A percentile compares a stretch with the other conserved stretches of the same genome.
Evolutionary conservation across 2,113 vertebrate genomes (phyloP).

Genomic region (Xiphophorus maculatus): DNA sequence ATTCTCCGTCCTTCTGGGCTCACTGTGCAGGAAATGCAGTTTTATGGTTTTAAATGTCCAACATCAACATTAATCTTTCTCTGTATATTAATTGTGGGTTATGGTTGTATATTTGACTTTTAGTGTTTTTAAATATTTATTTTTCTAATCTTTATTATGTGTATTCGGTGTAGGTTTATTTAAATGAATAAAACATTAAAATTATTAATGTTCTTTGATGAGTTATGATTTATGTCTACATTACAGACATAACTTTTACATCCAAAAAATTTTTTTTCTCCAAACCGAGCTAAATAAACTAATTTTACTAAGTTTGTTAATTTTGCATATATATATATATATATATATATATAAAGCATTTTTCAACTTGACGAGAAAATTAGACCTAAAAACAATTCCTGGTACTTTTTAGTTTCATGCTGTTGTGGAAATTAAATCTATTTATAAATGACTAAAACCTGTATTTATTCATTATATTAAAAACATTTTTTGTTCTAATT

Average conservation of each 20-base stretch:
- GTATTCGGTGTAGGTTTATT: slow-evolving; percentile 75
- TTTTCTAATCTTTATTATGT: slow-evolving; percentile 74
- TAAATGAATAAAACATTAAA: slow-evolving; percentile 68
- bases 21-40: slow-evolving; percentile 65
- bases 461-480: too few relatives aligned
- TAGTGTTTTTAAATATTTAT: slow-evolving; percentile 69
- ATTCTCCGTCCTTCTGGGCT: slow-evolving; percentile 22
- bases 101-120: slow-evolving; percentile 52
- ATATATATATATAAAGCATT: too few relatives aligned
- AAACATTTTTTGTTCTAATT: too few relatives aligned
- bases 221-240: neutral
- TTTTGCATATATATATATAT: too few relatives aligned
- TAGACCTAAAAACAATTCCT: too few relatives aligned
- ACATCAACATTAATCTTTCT: slow-evolving; percentile 42
- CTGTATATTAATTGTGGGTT: slow-evolving; percentile 27
- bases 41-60: slow-evolving; percentile 64
- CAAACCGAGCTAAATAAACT: too few relatives aligned
- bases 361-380: too few relatives aligned
- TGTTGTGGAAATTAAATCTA: too few relatives aligned
- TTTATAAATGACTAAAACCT: too few relatives aligned
- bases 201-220: neutral
- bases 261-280: neutral
- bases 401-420: too few relatives aligned
- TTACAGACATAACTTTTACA: neutral
- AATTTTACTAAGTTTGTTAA: too few relatives aligned